Evolutionary conservation across 2,888 invertebrate genomes (phyloP).

Genomic region (Antitype chi): DNA sequence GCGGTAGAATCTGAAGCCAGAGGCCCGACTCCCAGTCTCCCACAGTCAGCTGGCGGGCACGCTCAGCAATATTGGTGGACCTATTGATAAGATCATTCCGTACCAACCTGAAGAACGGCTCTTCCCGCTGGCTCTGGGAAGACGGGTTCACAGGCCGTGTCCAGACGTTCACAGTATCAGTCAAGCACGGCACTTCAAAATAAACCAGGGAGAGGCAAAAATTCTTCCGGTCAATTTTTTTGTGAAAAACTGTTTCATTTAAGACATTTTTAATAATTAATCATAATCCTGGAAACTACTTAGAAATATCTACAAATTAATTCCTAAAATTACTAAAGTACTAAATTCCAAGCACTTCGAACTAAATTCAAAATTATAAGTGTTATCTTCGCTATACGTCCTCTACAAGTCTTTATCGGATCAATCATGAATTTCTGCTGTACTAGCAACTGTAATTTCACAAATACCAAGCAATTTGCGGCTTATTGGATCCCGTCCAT

Average conservation of each 20-base stretch:
- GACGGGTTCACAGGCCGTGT: no score
- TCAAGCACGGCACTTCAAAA: no score
- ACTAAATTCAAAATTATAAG: background rate
- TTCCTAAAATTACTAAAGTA: background rate
- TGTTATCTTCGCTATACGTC: background rate
- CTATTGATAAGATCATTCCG: no score
- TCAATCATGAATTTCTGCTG: conserved; percentile 10
- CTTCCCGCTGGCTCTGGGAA: no score
- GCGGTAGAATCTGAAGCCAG: no score
- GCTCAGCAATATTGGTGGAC: no score
- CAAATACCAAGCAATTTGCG: conserved; percentile 42
- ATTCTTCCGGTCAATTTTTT: no score
- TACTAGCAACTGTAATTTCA: conserved; percentile 34
- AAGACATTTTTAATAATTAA: background rate
- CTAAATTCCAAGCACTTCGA: background rate
- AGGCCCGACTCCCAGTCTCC: no score
- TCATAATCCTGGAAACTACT: background rate
- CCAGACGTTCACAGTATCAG: no score
- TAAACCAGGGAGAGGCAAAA: no score
- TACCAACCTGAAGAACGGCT: no score
- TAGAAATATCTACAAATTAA: background rate
- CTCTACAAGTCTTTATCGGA: background rate
- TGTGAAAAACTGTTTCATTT: background rate
- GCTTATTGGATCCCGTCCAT: conserved; percentile 10
- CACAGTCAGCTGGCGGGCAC: no score